Percentiles rank a stretch among this genome's conserved stretches.
phyloP scores from a whole-genome alignment of 1,140 invertebrate genomes.

The Himalopsyche phryganea region DNA sequence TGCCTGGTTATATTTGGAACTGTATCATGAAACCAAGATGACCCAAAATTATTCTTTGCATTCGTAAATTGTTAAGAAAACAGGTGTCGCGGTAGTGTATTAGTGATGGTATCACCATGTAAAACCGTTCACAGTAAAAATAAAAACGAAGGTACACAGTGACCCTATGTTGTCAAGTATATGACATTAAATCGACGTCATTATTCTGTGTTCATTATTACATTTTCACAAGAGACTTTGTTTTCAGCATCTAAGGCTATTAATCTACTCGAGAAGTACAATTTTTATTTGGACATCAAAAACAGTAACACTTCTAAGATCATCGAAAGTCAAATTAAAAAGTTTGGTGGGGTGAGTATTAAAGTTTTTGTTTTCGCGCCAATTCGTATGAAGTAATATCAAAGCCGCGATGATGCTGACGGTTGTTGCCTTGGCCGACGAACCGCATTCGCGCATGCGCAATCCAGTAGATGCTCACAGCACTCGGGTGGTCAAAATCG shows the following conservation, averaged over 20 bases:
- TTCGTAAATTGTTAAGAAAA: conserved; percentile 1
- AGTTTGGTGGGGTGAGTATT: conserved; percentile 63
- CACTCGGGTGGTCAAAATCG: conserved; percentile 32
- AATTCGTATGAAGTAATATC: conserved; percentile 9
- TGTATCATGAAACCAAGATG: conserved; percentile 13
- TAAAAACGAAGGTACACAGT: conserved; percentile 20
- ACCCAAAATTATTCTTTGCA: not conserved
- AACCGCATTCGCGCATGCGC: conserved; percentile 10
- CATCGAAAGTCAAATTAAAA: conserved; percentile 61
- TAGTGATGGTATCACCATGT: conserved; percentile 27
- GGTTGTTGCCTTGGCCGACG: too few species aligned
- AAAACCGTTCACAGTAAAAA: conserved; percentile 16
- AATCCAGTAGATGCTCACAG: conserved; percentile 39
- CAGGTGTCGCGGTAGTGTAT: not conserved
- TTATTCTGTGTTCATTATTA: conserved; percentile 4
- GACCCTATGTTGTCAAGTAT: conserved; percentile 17
- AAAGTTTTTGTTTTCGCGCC: conserved; percentile 20
- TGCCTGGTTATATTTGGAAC: conserved; percentile 18
- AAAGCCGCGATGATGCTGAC: too few species aligned
- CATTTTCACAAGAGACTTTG: conserved; percentile 13
- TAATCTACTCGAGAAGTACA: conserved; percentile 57
- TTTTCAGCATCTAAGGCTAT: conserved; percentile 41
- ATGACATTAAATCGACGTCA: conserved; percentile 26
- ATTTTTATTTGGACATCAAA: conserved; percentile 69
- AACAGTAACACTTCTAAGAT: conserved; percentile 58